Conservation (phyloP, 2,797 vertebrate species). For the Agapornis canus region DNA sequence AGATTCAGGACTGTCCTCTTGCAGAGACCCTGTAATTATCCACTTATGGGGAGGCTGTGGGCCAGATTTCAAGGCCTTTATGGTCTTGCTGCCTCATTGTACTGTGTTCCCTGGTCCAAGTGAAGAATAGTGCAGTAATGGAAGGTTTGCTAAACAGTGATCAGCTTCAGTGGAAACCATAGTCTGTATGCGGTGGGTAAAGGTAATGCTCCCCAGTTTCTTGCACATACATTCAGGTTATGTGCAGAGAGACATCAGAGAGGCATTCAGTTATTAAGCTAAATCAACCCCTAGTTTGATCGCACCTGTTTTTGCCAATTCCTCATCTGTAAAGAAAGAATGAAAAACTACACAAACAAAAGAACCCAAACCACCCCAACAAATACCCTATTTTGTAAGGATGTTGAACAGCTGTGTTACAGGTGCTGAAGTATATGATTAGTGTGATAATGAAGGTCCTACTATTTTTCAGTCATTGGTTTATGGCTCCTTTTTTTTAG, state of each 20-base stretch:
- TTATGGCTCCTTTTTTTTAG: neutral
- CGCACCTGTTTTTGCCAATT: neutral
- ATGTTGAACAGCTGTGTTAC: neutral
- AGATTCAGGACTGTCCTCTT: neutral
- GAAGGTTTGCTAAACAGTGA: neutral
- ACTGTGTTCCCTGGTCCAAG: neutral
- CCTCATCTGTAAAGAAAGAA: neutral
- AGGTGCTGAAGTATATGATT: neutral
- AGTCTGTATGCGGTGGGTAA: neutral
- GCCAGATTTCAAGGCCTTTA: neutral
- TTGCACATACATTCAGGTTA: accelerated
- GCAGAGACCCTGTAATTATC: neutral
- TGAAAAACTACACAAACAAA: neutral
- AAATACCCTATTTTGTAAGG: neutral
- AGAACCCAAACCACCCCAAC: neutral
- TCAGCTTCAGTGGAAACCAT: neutral
- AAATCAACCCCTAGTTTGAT: neutral
- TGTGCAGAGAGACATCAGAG: neutral
- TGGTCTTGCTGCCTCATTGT: neutral
- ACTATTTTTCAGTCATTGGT: neutral
- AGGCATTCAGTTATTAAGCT: neutral
- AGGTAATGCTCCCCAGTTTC: neutral
- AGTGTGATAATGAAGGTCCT: neutral
- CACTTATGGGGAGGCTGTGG: neutral
- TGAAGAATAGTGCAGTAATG: neutral